phyloP scores from a whole-genome alignment of 2,113 vertebrate species.

The Solea solea region DNA sequence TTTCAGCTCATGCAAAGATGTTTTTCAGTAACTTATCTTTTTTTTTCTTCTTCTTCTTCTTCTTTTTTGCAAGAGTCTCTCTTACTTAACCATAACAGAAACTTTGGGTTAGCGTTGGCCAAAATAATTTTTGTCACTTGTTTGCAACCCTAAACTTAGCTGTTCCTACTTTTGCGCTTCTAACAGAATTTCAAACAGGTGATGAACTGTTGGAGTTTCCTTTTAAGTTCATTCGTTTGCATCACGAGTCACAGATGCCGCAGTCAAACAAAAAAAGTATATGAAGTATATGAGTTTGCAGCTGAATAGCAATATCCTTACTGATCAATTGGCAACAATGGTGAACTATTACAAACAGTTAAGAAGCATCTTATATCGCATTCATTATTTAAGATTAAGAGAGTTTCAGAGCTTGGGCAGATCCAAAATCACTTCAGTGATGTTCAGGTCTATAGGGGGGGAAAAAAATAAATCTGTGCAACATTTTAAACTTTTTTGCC shows the following conservation, averaged over 20 bases:
- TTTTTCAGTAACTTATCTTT: slow-evolving; percentile 29
- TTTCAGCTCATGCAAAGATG: slow-evolving; percentile 33
- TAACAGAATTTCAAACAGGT: background rate
- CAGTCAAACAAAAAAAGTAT: too few relatives aligned
- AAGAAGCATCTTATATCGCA: too few relatives aligned
- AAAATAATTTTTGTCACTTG: slow-evolving; percentile 22
- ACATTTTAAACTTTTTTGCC: background rate
- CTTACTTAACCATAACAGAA: slow-evolving; percentile 37
- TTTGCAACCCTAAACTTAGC: slow-evolving; percentile 17
- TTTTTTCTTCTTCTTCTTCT: too few relatives aligned
- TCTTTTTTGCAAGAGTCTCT: slow-evolving; percentile 24
- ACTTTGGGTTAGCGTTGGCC: slow-evolving; percentile 26
- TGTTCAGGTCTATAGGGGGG: background rate
- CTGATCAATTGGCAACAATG: too few relatives aligned
- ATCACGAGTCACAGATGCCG: background rate
- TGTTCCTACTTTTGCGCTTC: background rate
- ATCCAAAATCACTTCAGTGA: background rate
- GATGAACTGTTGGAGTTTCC: background rate
- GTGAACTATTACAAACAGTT: too few relatives aligned
- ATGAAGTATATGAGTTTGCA: too few relatives aligned
- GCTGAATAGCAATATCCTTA: too few relatives aligned
- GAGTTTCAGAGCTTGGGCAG: background rate
- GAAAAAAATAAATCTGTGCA: background rate
- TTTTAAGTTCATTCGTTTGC: background rate
- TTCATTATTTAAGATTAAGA: background rate